Base-by-base conservation (phyloP, 2,113 vertebrate species). In the Bubo bubo region DNA sequence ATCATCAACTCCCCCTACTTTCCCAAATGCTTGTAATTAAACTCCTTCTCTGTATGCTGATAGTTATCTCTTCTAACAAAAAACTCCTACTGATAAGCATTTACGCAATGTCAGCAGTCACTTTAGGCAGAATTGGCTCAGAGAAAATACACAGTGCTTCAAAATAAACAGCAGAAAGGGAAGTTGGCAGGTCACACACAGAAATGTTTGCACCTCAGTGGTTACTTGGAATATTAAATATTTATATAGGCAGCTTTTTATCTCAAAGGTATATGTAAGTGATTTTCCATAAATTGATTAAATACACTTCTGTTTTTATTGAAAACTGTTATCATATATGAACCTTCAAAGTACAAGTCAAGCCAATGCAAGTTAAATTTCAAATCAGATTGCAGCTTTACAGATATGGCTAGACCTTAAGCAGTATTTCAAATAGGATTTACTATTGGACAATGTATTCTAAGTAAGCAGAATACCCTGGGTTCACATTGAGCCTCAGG, bases 21-120 rank as follows among this genome's bases (percentile, higher is more conserved):
- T 96, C 95, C 88, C 90, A 95, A 95, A 90, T 8, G 2, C 74
- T 53, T 71, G 86, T 93, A 95, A 95, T 95, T 96, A 90, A 96
- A 94, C 74, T 85, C 66, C 82, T 72, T 30, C 94, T 96, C 70
- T 93, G 89, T 35, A 49, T 47, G 81, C 90, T 89, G 95, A 96
- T 93, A 49, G 62, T 41, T 55, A 95, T 96, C 96, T 93, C 81
- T 50, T 45, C 71, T 37, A 95, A 88, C 88, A 94, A 72, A 97
- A 94, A 91, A 91, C 83, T 91, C 82, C 32, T n/a, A 47, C 82
- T 63, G 85, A 95, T 93, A 95, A 97, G 87, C 73, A 93, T 86
- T 95, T 95, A 79, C 35, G 88, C 93, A 56, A 75, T 34, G 91
- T 95, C 96, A 97, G 97, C 95, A 96, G 60, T 72, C 80, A 94